Base-by-base conservation (phyloP, 1,140 invertebrate genomes). In the Drosophila micromelanica region DNA sequence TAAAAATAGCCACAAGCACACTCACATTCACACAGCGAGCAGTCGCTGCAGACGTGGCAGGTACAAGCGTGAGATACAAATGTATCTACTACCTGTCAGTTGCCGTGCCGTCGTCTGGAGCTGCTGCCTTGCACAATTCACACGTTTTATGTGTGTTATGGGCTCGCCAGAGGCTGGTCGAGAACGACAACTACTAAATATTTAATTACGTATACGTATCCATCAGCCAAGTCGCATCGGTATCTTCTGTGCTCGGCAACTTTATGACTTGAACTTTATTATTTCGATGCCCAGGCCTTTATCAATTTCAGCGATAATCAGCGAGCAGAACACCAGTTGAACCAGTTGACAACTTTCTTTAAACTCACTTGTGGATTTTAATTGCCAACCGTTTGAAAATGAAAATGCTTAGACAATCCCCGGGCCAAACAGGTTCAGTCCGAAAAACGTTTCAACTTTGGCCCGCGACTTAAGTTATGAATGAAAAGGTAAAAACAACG, bases 11-110 rank as follows among this genome's bases (percentile, higher is more conserved):
- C 67, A 38, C 72, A 72, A 17, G 38, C 48, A 48, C 48, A 52
- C 35, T 46, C 46, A 42, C 23, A 55, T 32, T 68, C 9, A 38
- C 23, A 52, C 17, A 17, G 20, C 11, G 30, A 20, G 17, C 4
- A 43, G 38, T 42, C 27, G 17, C 13, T 7, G 45, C 32, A 27
- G 35, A 38, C 38, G 20, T 38, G 63, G 38, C 82, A 86, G 81
- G 82, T 87, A 85, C 78, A 68, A 78, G 73, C 69, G 64, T 80
- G 77, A 85, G 82, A 78, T 87, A 86, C 75, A 87, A 87, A 78
- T 76, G 74, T 78, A 87, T 78, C 78, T 86, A 70, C 75, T 78
- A 82, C 78, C 82, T 87, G 84, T 60, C 67, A 23, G 32, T 13
- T 32, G 13, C 17, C 49, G 5, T 35, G 45, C 59, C 40, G 32